These are phyloP conservation scores for Cottoperca gobio DNA, from an alignment of 2,797 vertebrate genomes.

Conservation along the genomic window DNA sequence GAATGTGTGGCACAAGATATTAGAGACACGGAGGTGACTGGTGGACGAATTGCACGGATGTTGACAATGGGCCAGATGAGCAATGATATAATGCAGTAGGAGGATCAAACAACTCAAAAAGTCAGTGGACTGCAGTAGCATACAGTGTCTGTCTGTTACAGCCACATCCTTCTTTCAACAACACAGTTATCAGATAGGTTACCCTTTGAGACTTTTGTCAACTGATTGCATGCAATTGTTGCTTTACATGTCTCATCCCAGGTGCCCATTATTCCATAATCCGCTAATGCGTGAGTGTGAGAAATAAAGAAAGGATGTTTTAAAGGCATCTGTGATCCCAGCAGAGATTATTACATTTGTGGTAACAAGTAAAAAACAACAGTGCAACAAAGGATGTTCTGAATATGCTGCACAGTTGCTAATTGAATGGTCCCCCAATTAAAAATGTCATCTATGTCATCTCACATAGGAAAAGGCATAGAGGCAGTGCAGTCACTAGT, in stretches of 20 bases:
- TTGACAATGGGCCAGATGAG: conserved; percentile 57
- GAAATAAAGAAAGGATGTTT: conserved; percentile 3
- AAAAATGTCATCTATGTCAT: conserved; percentile 69
- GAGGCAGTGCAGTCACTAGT: neutral
- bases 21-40: conserved; percentile 17
- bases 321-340: neutral
- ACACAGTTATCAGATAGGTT: conserved; percentile 27
- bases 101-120: conserved; percentile 55
- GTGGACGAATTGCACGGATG: conserved; percentile 33
- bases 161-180: conserved; percentile 27
- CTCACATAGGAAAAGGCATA: conserved; percentile 9
- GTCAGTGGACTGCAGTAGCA: conserved; percentile 34
- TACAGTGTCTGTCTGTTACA: conserved; percentile 30
- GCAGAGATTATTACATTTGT: conserved; percentile 13
- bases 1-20: conserved; percentile 24
- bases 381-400: conserved; percentile 6
- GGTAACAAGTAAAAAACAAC: neutral
- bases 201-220: conserved; percentile 11
- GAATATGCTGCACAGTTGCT: conserved; percentile 13
- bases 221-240: conserved; percentile 39
- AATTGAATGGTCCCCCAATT: conserved; percentile 12
- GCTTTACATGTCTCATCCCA: no score
- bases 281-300: no score
- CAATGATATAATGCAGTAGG: conserved; percentile 60
- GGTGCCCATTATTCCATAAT: no score